A percentile compares a stretch with the other conserved stretches of the same genome.
Conservation (phyloP, 2,888 invertebrate genomes). For the Esperia sulphurella region DNA sequence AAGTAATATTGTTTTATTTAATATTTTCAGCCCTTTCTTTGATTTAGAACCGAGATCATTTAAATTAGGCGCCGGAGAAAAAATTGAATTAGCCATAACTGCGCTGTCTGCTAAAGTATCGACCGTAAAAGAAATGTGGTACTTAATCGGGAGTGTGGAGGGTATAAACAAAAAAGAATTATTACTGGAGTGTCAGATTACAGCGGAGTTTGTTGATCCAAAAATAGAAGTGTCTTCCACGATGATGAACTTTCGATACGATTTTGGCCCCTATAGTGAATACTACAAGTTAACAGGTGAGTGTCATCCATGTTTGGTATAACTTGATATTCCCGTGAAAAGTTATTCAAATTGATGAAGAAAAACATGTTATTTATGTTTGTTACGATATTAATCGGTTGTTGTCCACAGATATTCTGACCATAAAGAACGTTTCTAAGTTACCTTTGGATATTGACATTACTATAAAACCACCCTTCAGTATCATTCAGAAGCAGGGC, state of each 20-base stretch:
- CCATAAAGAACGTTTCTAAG: slow-evolving; percentile 75
- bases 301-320: too few species aligned
- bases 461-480: slow-evolving; percentile 71
- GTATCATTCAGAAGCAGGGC: slow-evolving; percentile 52
- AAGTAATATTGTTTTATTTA: not conserved
- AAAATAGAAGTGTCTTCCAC: slow-evolving; percentile 70
- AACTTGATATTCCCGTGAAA: too few species aligned
- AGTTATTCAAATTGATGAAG: too few species aligned
- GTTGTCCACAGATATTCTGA: slow-evolving; percentile 62
- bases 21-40: slow-evolving; percentile 59
- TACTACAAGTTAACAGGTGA: slow-evolving; percentile 67
- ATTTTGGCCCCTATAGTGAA: slow-evolving; percentile 65
- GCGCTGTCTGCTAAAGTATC: slow-evolving; percentile 57
- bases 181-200: slow-evolving; percentile 68
- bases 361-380: too few species aligned
- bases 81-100: slow-evolving; percentile 52
- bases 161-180: slow-evolving; percentile 74
- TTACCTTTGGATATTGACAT: slow-evolving; percentile 70
- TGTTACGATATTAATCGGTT: too few species aligned
- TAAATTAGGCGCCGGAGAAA: slow-evolving; percentile 67
- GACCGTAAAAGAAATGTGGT: slow-evolving; percentile 76
- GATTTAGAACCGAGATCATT: slow-evolving; percentile 62
- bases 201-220: slow-evolving; percentile 80
- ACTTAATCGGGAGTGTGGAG: slow-evolving; percentile 76
- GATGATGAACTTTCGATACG: slow-evolving; percentile 69